Base-by-base conservation (phyloP, 2,113 vertebrate genomes). In the Benitochromis conjunctus region DNA sequence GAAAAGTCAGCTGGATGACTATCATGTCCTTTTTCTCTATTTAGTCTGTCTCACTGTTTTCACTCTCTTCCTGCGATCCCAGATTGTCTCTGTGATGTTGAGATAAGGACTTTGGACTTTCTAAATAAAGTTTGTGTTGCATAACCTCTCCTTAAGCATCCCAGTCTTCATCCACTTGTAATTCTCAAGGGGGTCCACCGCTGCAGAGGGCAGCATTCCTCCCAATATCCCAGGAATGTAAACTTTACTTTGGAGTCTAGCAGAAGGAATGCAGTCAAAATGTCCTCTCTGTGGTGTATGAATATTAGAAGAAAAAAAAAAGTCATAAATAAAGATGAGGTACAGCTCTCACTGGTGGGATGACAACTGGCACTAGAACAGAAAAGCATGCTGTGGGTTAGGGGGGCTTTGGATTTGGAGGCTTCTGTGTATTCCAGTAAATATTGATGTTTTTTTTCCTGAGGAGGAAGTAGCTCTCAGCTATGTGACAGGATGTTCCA, bases 251-350 rank as follows among this genome's bases (percentile, higher is more conserved):
- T 95, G 94, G 94, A 94, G 81, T 87, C 71, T 84, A 86, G 87
- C 79, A 79, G 71, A 60, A 94, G 92, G 93, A 94, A 96, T 94
- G 90, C 89, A 80, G 58, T 92, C 86, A 87, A 93, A 93, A 91
- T 86, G 82, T 90, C 86, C 51, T 91, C 84, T 86, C 84, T 87
- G 90, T 41, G 88, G 92, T 93, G 83, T 66, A 84, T 62, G 82
- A 92, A 91, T 93, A 93, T 94, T 94, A 86, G 71, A 21, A 43
- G 0, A n/a, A 80, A 71, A 54, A 31, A 62, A 84, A 41, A 80
- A 85, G 82, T 89, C 86, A 95, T 95, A 91, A 94, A 95, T 95
- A 95, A 94, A 95, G 94, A 95, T 94, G 93, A 94, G 89, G 80
- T 85, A 86, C 86, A 89, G 91, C 92, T 93, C 93, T 89, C 89